Evolutionary conservation across 64 coral and sea anemone genomes (phyloP), one percentile per base, ranked within the genome.

Genomic region (Montipora capricornis): DNA sequence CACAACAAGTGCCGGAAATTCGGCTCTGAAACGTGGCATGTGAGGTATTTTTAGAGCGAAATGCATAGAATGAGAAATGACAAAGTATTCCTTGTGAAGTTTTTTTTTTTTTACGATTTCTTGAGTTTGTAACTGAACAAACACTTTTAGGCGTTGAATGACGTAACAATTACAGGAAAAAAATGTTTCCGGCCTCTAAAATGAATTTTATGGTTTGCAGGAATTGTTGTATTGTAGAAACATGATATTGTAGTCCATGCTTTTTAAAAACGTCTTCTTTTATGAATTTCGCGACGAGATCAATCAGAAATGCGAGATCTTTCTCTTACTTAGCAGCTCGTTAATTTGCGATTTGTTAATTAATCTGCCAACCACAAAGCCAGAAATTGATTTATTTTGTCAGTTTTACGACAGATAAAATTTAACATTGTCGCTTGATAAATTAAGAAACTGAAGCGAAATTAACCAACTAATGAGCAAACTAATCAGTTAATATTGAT

Each of bases 291-390:
- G 49, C 11, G 12, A 3, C 8, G 49, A 17, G 49, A 48, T 73
- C 20, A 13, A 50, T 71, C 70, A 47, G 26, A 46, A 16, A 20
- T 5, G 44, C 48, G 10, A 86, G 67, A 49, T 73, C 45, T 49
- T 71, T 49, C 50, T 10, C 9, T 1, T 47, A 70, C 10, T 49
- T 20, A 19, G 8, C 19, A 66, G 81, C 29, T 37, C 11, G 44
- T 71, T 71, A 49, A 71, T 86, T 14, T 78, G 11, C 46, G 5
- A 86, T 86, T 86, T 86, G 62, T 22, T 86, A 50, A 84, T 86
- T 66, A 86, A 73, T 19, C 61, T 51, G 46, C 48, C 17, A 22
- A 70, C 82, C 45, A 73, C 44, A 86, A 8, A 70, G 44, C 67
- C 66, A 70, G 67, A 70, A 50, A 49, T 20, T 13, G 16, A 71